Conservation (phyloP, 2,113 vertebrate genomes). For the Silurus meridionalis region DNA sequence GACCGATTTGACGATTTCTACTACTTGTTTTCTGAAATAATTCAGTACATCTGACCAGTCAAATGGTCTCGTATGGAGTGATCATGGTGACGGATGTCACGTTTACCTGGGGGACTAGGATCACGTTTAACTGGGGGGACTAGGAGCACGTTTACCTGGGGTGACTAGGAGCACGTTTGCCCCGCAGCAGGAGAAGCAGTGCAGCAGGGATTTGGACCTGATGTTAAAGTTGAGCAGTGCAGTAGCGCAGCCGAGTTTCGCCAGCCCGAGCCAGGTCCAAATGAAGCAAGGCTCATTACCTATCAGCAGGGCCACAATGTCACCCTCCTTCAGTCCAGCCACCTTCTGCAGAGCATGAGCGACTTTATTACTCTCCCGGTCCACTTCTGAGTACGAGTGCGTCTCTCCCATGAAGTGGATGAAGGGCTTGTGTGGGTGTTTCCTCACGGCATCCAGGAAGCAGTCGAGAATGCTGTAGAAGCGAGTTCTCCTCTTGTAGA, state of each 20-base stretch:
- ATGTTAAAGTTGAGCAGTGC: constrained; percentile 80
- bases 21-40: not conserved
- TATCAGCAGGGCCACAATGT: constrained; percentile 74
- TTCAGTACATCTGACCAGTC: not conserved
- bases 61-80: not conserved
- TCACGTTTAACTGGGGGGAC: constrained; percentile 60
- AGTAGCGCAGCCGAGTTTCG: constrained; percentile 75
- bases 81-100: not conserved
- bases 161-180: constrained; percentile 70
- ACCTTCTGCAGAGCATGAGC: constrained; percentile 67
- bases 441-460: constrained; percentile 66
- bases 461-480: constrained; percentile 74
- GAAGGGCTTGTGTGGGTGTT: constrained; percentile 68
- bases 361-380: constrained; percentile 70
- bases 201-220: constrained; percentile 73
- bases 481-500: constrained; percentile 56
- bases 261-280: constrained; percentile 76
- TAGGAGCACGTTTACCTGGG: constrained; percentile 60
- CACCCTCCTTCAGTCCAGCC: constrained; percentile 67
- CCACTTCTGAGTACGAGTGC: constrained; percentile 69
- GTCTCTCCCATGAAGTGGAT: constrained; percentile 70
- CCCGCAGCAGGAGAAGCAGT: constrained; percentile 77
- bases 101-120: constrained; percentile 61
- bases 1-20: not conserved
- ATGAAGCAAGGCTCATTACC: constrained; percentile 74